phyloP scores from a whole-genome alignment of 2,888 invertebrate species.

The Heliconius ismenius region DNA sequence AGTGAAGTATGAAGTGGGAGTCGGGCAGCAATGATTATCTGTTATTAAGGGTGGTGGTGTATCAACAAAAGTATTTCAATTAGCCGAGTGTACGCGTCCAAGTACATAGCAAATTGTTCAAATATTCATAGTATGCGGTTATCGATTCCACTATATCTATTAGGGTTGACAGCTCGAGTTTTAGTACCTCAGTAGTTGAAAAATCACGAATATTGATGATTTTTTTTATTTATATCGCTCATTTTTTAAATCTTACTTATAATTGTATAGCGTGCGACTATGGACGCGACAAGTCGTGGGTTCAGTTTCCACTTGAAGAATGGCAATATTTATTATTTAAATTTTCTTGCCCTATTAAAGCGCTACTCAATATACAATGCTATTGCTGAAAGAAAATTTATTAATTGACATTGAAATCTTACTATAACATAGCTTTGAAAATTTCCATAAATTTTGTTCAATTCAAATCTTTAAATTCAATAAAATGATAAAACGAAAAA shows the following conservation, averaged over 20 bases:
- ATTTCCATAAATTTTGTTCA: too few relatives aligned
- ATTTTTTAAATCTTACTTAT: too few relatives aligned
- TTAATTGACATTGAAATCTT: not conserved
- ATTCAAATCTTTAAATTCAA: too few relatives aligned
- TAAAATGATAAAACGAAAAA: not conserved
- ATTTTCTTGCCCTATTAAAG: too few relatives aligned
- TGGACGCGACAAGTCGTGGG: too few relatives aligned
- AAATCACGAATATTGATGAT: too few relatives aligned
- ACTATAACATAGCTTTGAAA: too few relatives aligned
- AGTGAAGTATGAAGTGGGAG: conserved; percentile 27
- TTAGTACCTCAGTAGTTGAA: not conserved
- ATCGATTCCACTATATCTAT: conserved; percentile 62
- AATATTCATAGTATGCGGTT: conserved; percentile 71
- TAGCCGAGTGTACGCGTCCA: conserved; percentile 61
- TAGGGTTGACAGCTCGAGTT: conserved; percentile 26
- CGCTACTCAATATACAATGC: too few relatives aligned
- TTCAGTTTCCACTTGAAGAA: too few relatives aligned
- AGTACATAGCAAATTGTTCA: conserved; percentile 61
- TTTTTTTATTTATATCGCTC: too few relatives aligned
- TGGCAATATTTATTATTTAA: too few relatives aligned
- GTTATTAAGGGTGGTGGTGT: conserved; percentile 42
- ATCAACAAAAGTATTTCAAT: conserved; percentile 68
- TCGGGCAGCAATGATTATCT: conserved; percentile 39
- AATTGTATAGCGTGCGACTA: too few relatives aligned
- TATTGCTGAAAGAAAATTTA: not conserved